Conservation (phyloP, 2,797 vertebrate genomes). For the Adelosebastes latens region DNA sequence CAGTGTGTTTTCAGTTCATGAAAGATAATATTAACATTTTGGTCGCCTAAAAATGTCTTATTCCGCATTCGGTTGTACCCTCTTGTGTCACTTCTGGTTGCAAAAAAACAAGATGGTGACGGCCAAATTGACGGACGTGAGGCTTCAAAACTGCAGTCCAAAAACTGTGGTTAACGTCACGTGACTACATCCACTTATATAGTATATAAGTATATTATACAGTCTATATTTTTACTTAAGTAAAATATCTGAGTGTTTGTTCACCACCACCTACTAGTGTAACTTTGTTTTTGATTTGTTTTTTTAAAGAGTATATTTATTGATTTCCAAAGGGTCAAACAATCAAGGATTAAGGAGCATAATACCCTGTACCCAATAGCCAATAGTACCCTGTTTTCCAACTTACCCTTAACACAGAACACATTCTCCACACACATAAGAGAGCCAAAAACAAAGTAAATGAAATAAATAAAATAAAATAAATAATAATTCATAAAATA, state of each 20-base stretch:
- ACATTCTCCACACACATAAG: too few species aligned
- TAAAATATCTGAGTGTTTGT: background rate
- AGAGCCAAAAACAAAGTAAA: too few species aligned
- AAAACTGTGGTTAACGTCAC: background rate
- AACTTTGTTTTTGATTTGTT: background rate
- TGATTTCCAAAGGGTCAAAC: too few species aligned
- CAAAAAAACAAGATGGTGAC: background rate
- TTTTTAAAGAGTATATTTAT: too few species aligned
- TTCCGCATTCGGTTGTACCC: background rate
- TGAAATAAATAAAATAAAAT: background rate
- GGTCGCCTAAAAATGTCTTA: background rate
- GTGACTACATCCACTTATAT: background rate
- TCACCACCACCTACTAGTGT: background rate
- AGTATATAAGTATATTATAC: background rate
- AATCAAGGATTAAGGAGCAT: too few species aligned
- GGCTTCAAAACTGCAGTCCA: background rate
- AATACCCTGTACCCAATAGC: too few species aligned
- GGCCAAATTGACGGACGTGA: rapidly evolving
- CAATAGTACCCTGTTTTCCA: too few species aligned
- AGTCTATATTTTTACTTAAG: background rate
- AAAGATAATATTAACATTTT: background rate
- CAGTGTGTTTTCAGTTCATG: too few species aligned
- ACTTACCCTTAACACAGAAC: too few species aligned
- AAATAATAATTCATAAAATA: too few species aligned
- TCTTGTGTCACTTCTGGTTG: background rate